Evolutionary conservation across 2,113 vertebrate species (phyloP).

Genomic region (Gallinago jamesoni): DNA sequence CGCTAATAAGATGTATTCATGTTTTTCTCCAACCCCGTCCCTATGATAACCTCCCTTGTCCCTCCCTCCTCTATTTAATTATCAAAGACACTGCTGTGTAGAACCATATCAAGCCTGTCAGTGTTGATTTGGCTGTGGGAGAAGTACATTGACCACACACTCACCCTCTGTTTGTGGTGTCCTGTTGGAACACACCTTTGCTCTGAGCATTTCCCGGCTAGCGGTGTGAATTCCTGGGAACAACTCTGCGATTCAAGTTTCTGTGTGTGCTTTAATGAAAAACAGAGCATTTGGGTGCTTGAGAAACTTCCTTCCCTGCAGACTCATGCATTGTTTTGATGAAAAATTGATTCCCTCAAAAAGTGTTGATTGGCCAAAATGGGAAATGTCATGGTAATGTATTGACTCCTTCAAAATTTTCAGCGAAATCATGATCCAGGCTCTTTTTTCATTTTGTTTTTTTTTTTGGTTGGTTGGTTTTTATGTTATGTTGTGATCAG

Average conservation of each 20-base stretch:
- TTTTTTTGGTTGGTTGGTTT: neutral
- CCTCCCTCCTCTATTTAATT: constrained; percentile 9
- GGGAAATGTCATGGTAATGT: neutral
- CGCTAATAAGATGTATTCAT: neutral
- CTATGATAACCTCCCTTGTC: neutral
- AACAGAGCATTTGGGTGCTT: neutral
- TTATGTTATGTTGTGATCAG: neutral
- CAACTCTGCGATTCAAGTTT: fast-evolving
- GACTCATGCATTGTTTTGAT: neutral
- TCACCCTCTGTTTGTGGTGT: neutral
- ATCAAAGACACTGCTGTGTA: neutral
- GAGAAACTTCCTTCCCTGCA: neutral
- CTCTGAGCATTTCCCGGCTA: neutral
- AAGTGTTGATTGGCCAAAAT: neutral
- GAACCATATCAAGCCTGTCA: neutral
- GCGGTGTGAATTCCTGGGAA: neutral
- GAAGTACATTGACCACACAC: neutral
- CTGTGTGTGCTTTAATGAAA: neutral
- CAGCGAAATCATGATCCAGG: neutral
- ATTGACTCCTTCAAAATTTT: neutral
- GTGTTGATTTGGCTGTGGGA: neutral
- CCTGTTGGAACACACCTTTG: neutral
- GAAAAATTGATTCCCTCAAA: neutral
- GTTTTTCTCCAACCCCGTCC: neutral
- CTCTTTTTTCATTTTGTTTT: neutral